Evolutionary conservation across 2,888 invertebrate genomes (phyloP), one percentile per base, ranked within the genome.

Genomic region (Limnephilus lunatus): DNA sequence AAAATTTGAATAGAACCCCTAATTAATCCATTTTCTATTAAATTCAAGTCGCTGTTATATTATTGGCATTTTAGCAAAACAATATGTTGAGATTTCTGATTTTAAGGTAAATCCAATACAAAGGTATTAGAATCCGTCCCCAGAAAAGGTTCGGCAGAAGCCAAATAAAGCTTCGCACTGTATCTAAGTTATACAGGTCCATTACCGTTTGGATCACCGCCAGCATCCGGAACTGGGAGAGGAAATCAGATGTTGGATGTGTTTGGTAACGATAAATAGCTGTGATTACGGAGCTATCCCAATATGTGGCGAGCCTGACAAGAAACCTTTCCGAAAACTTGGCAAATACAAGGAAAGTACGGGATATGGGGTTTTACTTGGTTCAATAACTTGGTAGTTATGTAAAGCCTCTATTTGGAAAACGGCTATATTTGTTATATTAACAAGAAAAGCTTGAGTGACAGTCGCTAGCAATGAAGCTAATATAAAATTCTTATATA

Each of bases 231-330:
- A 9, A 85, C 85, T 85, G 44, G n/a, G 39, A 85, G 19, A n/a
- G 19, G 85, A 85, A 85, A 85, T 85, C 85, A 12, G 85, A 39
- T 39, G 85, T 39, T 85, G 82, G 32, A 82, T 85, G 85, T 85
- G 39, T 85, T 85, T 39, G 35, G 85, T 25, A 39, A 85, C 85
- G 85, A 85, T 85, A 85, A 85, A 85, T 85, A 32, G 85, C 32
- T 25, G 85, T 85, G 85, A 85, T 85, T 85, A 85, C 25, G 44
- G 85, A 9, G 11, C 85, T 35, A 85, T 32, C 39, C 35, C 85
- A 39, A 85, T 85, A 85, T 35, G 85, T 82, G 82, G 82, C 14
- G 25, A 68, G 68, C 68, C 68, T 68, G 68, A 68, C 68, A 68
- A 68, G 68, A 68, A 68, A n/a, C 25, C 68, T 25, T 68, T 68